These are phyloP conservation scores for Paramisgurnus dabryanus DNA, from an alignment of 2,113 vertebrate species.

Conservation along the genomic window DNA sequence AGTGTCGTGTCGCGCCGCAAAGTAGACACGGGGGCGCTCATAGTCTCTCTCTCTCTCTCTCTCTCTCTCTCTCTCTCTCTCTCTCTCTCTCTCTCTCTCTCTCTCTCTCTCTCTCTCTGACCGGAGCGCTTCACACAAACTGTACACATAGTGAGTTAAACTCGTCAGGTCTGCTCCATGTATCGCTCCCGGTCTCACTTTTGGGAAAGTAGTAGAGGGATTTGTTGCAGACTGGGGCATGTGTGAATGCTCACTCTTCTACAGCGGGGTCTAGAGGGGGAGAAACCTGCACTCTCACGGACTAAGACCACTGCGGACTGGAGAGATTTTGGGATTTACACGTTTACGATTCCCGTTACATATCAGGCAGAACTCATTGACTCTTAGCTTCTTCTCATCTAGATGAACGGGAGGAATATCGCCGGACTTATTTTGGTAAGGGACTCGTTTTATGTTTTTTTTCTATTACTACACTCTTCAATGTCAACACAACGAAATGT, in stretches of 20 bases:
- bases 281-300: slow-evolving; percentile 16
- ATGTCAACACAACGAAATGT: background rate
- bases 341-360: slow-evolving; percentile 7
- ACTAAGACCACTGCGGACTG: slow-evolving; percentile 17
- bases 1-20: slow-evolving; percentile 12
- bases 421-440: slow-evolving; percentile 72
- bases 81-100: background rate
- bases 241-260: background rate
- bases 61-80: slow-evolving; percentile 10
- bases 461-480: background rate
- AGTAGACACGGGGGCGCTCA: slow-evolving; percentile 21
- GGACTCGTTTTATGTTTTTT: background rate
- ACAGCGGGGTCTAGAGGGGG: background rate
- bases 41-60: background rate
- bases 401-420: slow-evolving; percentile 69
- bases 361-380: slow-evolving; percentile 29
- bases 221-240: background rate
- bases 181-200: background rate
- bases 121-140: slow-evolving; percentile 30
- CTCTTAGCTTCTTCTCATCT: slow-evolving; percentile 62
- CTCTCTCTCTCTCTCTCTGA: slow-evolving; percentile 3
- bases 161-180: background rate
- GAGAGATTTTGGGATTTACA: slow-evolving; percentile 47
- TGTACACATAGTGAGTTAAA: slow-evolving; percentile 15
- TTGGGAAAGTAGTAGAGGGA: background rate